Conservation (phyloP, 2,888 invertebrate genomes). For the Thecophora atra region DNA sequence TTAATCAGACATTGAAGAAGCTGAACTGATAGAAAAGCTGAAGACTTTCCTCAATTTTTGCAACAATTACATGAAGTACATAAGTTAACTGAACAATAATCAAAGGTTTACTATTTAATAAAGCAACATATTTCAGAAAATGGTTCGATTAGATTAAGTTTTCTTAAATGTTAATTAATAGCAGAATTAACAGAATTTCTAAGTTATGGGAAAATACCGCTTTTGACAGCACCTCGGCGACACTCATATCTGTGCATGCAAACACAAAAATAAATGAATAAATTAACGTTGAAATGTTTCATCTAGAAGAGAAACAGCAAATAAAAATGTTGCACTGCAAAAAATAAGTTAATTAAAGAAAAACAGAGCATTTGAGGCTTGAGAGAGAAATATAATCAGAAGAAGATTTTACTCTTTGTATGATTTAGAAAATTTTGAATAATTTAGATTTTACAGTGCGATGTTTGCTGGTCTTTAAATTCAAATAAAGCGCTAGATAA, state of each 20-base stretch:
- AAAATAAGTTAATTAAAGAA: no score
- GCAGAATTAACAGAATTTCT: not conserved
- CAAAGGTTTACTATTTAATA: conserved; percentile 26
- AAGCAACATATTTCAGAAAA: conserved; percentile 8
- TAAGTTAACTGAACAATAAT: conserved; percentile 33
- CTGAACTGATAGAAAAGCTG: not conserved
- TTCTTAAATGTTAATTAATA: not conserved
- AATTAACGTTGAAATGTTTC: not conserved
- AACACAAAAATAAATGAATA: conserved; percentile 1
- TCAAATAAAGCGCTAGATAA: no score
- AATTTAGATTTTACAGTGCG: no score
- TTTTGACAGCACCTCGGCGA: conserved; percentile 5
- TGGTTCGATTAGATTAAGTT: conserved; percentile 33
- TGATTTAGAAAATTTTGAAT: no score
- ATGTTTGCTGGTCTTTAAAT: no score
- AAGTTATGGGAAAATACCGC: not conserved
- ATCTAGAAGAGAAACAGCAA: not conserved
- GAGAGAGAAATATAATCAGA: no score
- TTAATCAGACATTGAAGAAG: not conserved
- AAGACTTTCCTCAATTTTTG: conserved; percentile 24
- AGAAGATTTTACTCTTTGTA: no score
- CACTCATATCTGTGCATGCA: not conserved
- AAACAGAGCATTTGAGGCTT: no score
- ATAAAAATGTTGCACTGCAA: no score
- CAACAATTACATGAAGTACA: not conserved